Evolutionary conservation across 2,113 vertebrate genomes (phyloP), one percentile per base, ranked within the genome.

Genomic region (Odobenus rosmarus): DNA sequence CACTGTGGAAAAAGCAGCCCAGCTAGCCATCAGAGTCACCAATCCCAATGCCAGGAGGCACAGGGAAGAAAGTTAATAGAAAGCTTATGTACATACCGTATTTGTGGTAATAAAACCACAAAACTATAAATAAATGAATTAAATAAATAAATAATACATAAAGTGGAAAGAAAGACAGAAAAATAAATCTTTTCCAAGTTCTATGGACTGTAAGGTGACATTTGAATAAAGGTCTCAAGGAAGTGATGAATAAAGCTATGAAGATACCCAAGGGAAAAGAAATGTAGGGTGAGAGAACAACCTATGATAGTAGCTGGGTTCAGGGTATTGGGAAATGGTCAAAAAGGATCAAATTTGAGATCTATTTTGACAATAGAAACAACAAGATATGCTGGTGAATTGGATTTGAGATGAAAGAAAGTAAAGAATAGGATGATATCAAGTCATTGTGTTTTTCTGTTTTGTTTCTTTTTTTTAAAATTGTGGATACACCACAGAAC

Each of bases 321-420:
- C 69, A 69, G 15, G 19, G 13, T 59, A 93, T 26, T 90, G 26
- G 61, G 18, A 86, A 33, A 39, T n/a, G 15, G 61, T 69, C 42
- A 85, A 61, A 85, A 67, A 86, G 36, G 13, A 69, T 59, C 15
- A 82, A 12, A 76, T 31, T 71, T 24, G 5, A 9, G 71, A 85
- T 31, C 55, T 24, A 96, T 85, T 95, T 90, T 59, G 10, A 87
- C 24, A 79, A 6, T 77, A 76, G 7, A 62, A 62, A 83, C 8
- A 51, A 72, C 6, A 90, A 4, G 33, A 64, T 83, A 69, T 90
- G 33, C 36, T 85, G 49, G 31, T 64, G 0, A 5, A 57, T 21
- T 96, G 36, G 19, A 96, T 86, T 88, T 72, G 49, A 84, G 15
- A 95, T 71, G 55, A 83, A 85, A 81, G 55, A 76, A 61, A 86